A percentile compares a stretch with the other conserved stretches of the same genome.
phyloP scores from a whole-genome alignment of 1,140 invertebrate species.

The Zelostemma sp. region DNA sequence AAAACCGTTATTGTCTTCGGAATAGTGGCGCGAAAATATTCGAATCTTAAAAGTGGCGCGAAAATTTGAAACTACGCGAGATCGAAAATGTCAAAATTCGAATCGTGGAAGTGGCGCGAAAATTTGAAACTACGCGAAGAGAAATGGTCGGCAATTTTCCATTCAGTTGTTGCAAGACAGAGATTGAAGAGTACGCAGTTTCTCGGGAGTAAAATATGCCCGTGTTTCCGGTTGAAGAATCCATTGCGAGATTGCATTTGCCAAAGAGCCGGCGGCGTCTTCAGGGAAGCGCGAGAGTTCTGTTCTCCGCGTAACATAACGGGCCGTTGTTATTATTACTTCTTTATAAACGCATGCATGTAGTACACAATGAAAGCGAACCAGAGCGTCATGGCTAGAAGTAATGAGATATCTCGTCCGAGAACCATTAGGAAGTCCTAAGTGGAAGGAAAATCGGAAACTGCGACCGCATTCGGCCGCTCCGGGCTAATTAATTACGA shows the following conservation, averaged over 20 bases:
- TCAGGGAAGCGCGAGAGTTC: conserved; percentile 26
- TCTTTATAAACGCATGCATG: conserved; percentile 35
- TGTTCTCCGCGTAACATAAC: conserved; percentile 27
- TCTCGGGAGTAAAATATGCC: conserved; percentile 27
- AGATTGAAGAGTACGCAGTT: conserved; percentile 22
- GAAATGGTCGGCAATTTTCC: not conserved
- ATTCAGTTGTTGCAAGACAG: conserved; percentile 3
- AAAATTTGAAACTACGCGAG: too few species aligned
- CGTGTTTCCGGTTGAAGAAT: conserved; percentile 42
- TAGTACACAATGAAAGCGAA: conserved; percentile 47
- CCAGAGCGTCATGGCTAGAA: conserved; percentile 30
- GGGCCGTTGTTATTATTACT: conserved; percentile 28
- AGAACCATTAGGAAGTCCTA: conserved; percentile 6
- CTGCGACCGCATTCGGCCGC: conserved; percentile 29
- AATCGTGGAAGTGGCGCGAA: not conserved
- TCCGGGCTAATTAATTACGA: conserved; percentile 51
- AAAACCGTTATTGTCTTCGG: too few species aligned
- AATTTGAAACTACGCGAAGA: too few species aligned
- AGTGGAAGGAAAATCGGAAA: conserved; percentile 23
- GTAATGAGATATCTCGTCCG: conserved; percentile 29
- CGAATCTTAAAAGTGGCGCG: not conserved
- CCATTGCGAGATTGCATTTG: conserved; percentile 35
- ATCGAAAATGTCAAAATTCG: too few species aligned
- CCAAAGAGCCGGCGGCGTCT: too few species aligned
- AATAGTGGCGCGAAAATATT: too few species aligned